phyloP scores from a whole-genome alignment of 2,113 vertebrate genomes.

The Capra hircus region DNA sequence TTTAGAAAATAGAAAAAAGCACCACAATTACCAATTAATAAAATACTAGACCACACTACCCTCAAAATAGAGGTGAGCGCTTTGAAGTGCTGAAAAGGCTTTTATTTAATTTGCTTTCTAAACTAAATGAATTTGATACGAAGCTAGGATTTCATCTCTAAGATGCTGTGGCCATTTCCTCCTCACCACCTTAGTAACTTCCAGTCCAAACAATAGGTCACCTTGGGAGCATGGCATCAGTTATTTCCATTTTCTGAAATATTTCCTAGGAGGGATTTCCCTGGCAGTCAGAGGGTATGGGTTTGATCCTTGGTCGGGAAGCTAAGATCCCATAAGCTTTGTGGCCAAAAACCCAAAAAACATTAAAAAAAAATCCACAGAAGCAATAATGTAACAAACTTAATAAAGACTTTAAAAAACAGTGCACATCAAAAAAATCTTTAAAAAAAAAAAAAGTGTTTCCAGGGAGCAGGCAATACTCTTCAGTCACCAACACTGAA shows the following conservation, averaged over 20 bases:
- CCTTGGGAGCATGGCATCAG: neutral
- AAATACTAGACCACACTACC: neutral
- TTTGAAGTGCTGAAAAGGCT: neutral
- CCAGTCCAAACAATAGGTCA: neutral
- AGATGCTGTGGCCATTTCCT: neutral
- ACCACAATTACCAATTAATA: neutral
- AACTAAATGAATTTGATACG: neutral
- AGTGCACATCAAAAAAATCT: neutral
- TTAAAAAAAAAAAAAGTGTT: neutral
- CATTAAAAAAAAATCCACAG: neutral
- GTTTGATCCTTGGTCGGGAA: neutral
- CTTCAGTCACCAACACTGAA: neutral
- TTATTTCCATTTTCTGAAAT: neutral
- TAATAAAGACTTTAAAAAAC: neutral
- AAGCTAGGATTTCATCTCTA: conserved; percentile 15
- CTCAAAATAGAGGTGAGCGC: neutral
- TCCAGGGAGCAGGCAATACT: neutral
- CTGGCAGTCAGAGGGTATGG: neutral
- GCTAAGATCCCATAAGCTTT: neutral
- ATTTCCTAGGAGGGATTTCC: neutral
- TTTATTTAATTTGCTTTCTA: conserved; percentile 1
- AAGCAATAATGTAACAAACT: neutral
- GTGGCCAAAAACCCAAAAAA: neutral
- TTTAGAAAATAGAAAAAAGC: neutral
- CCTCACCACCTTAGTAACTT: neutral